phyloP scores from a whole-genome alignment of 2,113 vertebrate species.

The Silurus asotus region DNA sequence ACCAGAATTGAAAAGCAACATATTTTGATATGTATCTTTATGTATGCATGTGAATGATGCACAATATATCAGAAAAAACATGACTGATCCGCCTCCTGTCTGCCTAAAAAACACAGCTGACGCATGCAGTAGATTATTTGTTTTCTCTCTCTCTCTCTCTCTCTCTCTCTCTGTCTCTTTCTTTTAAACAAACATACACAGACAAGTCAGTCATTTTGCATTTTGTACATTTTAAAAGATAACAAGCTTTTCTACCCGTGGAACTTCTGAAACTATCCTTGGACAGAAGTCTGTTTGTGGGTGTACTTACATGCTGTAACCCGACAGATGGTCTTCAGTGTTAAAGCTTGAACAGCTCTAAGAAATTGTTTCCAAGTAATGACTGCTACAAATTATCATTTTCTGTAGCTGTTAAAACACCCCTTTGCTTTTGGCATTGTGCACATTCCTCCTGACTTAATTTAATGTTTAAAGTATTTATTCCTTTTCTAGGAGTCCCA shows the following conservation, averaged over 20 bases:
- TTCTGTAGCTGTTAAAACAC: conserved; percentile 13
- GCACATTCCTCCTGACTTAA: background rate
- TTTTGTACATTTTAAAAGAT: conserved; percentile 13
- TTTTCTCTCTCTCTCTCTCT: background rate
- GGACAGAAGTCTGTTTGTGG: conserved; percentile 21
- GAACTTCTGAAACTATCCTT: conserved; percentile 1
- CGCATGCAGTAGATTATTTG: background rate
- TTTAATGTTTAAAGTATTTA: conserved; percentile 5
- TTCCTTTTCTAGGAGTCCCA: background rate
- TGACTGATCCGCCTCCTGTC: conserved; percentile 5
- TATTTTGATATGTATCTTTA: background rate
- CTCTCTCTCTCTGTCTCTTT: no score
- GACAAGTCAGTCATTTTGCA: conserved; percentile 1
- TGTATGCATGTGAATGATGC: background rate
- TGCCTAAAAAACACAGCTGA: conserved; percentile 7
- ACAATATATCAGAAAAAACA: background rate
- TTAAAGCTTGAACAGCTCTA: conserved; percentile 27
- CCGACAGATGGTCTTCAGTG: conserved; percentile 8
- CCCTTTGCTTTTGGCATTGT: conserved; percentile 4
- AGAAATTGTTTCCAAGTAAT: conserved; percentile 9
- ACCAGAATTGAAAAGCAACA: background rate
- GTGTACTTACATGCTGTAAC: conserved; percentile 18
- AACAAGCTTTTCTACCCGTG: conserved; percentile 12
- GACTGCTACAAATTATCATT: conserved; percentile 9
- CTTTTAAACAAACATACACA: background rate